Conservation (phyloP, 2,113 vertebrate genomes). For the Chrysemys picta region DNA sequence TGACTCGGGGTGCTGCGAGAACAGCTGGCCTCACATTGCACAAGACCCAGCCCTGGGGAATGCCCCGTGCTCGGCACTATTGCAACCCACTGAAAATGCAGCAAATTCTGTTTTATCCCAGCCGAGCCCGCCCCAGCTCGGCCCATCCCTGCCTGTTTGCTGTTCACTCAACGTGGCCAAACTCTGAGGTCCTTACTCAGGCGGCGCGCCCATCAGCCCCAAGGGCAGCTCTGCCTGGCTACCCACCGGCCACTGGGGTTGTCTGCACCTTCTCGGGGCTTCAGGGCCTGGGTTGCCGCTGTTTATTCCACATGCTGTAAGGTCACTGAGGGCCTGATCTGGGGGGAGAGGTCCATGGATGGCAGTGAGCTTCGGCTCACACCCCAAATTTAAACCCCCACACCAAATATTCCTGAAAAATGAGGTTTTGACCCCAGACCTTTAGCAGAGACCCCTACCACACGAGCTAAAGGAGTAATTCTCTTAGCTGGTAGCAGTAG, state of each 20-base stretch:
- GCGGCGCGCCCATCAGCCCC: not conserved
- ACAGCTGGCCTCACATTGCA: too few species aligned
- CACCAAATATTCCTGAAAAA: not conserved
- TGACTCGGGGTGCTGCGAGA: too few species aligned
- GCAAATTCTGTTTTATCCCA: not conserved
- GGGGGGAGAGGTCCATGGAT: too few species aligned
- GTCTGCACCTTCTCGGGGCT: not conserved
- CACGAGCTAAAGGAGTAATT: not conserved
- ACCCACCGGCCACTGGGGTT: not conserved
- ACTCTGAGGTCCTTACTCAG: not conserved
- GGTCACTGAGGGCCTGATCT: too few species aligned
- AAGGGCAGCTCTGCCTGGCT: not conserved
- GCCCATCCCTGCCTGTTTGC: too few species aligned
- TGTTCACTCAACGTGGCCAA: not conserved
- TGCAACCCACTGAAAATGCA: not conserved
- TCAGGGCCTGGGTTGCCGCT: not conserved
- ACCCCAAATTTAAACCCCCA: too few species aligned
- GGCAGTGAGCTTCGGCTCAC: too few species aligned
- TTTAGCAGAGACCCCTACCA: not conserved
- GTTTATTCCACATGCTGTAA: not conserved
- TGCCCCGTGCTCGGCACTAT: not conserved
- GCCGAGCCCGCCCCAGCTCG: not conserved
- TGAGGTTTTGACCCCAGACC: not conserved
- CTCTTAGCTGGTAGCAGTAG: not conserved
- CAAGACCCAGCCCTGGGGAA: not conserved